Evolutionary conservation across 2,113 vertebrate genomes (phyloP).

Genomic region (Heloderma charlesbogerti): DNA sequence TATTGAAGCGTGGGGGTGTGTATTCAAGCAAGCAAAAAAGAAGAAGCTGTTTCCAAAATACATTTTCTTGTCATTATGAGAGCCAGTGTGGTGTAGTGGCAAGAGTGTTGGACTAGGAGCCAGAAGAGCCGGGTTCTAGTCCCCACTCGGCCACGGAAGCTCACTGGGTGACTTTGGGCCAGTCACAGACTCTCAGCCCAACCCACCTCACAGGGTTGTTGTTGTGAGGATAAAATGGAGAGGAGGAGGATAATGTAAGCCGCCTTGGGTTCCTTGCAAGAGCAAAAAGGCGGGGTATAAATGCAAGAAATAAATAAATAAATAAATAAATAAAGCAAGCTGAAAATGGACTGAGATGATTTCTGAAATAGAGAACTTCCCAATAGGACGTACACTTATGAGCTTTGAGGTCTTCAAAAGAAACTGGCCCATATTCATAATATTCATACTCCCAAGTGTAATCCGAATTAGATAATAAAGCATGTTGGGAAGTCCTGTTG

Average conservation of each 20-base stretch:
- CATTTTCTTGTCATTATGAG: background rate
- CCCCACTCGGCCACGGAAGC: too few relatives aligned
- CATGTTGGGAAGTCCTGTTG: constrained; percentile 82
- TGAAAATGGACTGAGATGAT: background rate
- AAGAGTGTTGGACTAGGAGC: too few relatives aligned
- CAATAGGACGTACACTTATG: constrained; percentile 89
- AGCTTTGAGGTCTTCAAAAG: constrained; percentile 93
- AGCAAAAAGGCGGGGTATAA: too few relatives aligned
- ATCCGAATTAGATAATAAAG: constrained; percentile 80
- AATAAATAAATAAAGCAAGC: background rate
- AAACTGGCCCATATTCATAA: constrained; percentile 93
- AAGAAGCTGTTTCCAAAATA: background rate
- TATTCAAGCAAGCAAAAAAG: background rate
- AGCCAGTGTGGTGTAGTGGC: too few relatives aligned
- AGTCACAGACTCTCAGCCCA: too few relatives aligned
- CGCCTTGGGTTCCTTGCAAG: too few relatives aligned
- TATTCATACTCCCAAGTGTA: constrained; percentile 97
- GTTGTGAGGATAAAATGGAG: too few relatives aligned
- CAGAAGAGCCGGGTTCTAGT: too few relatives aligned
- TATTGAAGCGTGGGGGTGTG: background rate
- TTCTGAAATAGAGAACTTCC: fast-evolving
- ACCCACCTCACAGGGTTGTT: too few relatives aligned
- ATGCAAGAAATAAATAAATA: too few relatives aligned
- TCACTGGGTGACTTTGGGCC: too few relatives aligned
- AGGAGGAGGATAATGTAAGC: too few relatives aligned